phyloP scores from a whole-genome alignment of 2,113 vertebrate genomes.

The Pteropus alecto region DNA sequence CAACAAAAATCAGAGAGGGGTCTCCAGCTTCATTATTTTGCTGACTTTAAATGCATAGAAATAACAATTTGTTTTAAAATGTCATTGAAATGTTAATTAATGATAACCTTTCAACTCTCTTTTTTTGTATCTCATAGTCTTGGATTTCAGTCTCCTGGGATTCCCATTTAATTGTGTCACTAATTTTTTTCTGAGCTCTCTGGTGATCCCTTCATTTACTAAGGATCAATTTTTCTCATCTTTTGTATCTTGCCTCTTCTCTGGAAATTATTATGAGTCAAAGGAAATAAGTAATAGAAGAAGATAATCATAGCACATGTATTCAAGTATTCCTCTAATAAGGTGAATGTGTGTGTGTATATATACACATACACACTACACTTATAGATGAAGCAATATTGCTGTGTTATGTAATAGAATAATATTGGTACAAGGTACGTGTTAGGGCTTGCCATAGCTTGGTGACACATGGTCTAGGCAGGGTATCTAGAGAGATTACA shows the following conservation, averaged over 20 bases:
- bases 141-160: background rate
- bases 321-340: background rate
- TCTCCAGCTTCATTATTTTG: background rate
- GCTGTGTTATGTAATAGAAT: background rate
- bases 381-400: background rate
- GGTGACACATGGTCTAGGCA: background rate
- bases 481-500: background rate
- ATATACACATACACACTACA: background rate
- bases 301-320: background rate
- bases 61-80: slow-evolving; percentile 41
- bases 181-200: slow-evolving; percentile 38
- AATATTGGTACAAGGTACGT: background rate
- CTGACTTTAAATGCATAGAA: slow-evolving; percentile 34
- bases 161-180: background rate
- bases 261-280: slow-evolving; percentile 12
- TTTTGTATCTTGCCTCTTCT: slow-evolving; percentile 47
- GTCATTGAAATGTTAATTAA: background rate
- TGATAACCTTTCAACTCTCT: background rate
- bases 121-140: background rate
- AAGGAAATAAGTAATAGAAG: background rate
- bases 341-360: background rate
- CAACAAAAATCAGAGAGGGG: background rate
- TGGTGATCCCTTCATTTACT: background rate
- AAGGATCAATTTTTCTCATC: slow-evolving; percentile 56
- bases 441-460: background rate